These are phyloP conservation scores for Papilio demoleus DNA, from an alignment of 2,888 invertebrate species.

Conservation along the genomic window DNA sequence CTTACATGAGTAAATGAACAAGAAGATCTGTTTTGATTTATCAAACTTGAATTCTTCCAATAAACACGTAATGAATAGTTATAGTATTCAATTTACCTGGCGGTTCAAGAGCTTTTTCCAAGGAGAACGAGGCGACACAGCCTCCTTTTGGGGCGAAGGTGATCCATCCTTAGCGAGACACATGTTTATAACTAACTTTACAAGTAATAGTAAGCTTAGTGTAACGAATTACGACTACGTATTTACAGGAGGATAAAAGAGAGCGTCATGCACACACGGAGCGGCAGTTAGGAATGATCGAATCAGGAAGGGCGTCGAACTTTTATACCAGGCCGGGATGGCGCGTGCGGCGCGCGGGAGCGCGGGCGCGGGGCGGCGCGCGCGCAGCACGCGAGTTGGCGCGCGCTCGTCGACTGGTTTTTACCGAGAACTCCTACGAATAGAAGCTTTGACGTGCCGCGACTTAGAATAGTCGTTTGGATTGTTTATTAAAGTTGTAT, in stretches of 20 bases:
- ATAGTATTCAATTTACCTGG: constrained; percentile 74
- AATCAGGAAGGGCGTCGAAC: constrained; percentile 73
- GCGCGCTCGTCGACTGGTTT: constrained; percentile 76
- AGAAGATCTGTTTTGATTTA: neutral
- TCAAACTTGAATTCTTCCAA: constrained; percentile 19
- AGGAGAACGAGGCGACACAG: constrained; percentile 78
- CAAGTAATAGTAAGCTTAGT: constrained; percentile 65
- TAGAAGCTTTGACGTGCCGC: constrained; percentile 77
- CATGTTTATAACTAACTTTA: constrained; percentile 74
- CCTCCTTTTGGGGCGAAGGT: constrained; percentile 74
- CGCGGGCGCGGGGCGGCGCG: constrained; percentile 57
- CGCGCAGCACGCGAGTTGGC: constrained; percentile 77
- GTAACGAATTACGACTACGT: constrained; percentile 64
- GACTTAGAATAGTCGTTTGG: constrained; percentile 61
- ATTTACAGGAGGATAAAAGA: constrained; percentile 68
- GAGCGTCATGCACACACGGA: constrained; percentile 70
- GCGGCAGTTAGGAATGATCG: constrained; percentile 76
- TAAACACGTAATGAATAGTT: constrained; percentile 1
- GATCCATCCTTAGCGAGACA: constrained; percentile 81
- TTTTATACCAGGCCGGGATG: constrained; percentile 67
- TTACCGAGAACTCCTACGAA: constrained; percentile 76
- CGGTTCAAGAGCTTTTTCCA: constrained; percentile 82
- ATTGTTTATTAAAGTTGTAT: constrained; percentile 66
- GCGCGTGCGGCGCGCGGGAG: constrained; percentile 60
- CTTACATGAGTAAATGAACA: constrained; percentile 14